phyloP scores from a whole-genome alignment of 2,888 invertebrate species.

The Drosophila cyrtoloma region DNA sequence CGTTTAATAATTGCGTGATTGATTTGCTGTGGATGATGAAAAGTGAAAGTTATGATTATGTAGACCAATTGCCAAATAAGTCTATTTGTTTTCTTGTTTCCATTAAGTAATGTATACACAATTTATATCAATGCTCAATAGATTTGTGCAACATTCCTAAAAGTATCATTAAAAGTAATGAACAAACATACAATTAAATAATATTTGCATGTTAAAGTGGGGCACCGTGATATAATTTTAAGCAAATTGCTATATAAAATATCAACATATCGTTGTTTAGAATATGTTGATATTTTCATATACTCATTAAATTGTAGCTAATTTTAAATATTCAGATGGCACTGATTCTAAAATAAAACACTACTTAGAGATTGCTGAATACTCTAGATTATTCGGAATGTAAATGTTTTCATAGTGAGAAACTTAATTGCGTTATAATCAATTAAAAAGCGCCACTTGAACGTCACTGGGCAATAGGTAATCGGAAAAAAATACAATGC shows the following conservation, averaged over 20 bases:
- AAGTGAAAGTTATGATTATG: slow-evolving; percentile 32
- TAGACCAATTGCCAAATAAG: not conserved
- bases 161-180: not conserved
- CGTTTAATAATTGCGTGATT: slow-evolving; percentile 37
- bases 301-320: not conserved
- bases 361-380: not conserved
- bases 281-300: not conserved
- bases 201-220: not conserved
- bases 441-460: not conserved
- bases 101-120: not conserved
- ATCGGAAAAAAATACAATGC: slow-evolving; percentile 1
- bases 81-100: not conserved
- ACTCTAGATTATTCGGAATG: not conserved
- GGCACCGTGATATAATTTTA: no score
- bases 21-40: slow-evolving; percentile 16
- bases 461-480: slow-evolving; percentile 2
- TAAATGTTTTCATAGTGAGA: not conserved
- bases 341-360: not conserved
- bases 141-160: not conserved
- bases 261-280: not conserved
- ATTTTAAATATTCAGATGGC: not conserved
- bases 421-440: not conserved
- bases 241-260: not conserved
- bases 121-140: not conserved
- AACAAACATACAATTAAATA: not conserved